Evolutionary conservation across 2,113 vertebrate genomes (phyloP).

Genomic region (Lates calcarifer): DNA sequence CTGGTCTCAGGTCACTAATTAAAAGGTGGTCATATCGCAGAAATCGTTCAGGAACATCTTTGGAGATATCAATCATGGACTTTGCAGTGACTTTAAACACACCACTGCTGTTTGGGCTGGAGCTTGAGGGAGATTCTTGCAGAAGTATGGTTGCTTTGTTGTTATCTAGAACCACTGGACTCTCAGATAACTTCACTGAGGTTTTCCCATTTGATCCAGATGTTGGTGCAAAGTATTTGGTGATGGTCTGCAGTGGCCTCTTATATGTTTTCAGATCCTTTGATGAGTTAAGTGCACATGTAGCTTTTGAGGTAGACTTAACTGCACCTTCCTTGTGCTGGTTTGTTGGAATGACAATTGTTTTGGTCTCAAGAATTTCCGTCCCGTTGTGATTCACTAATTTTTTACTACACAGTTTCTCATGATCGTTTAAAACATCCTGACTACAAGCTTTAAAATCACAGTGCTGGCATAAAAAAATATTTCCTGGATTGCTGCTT

Average conservation of each 20-base stretch:
- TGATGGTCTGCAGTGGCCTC: constrained; percentile 79
- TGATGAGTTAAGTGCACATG: constrained; percentile 80
- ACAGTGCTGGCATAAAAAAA: constrained; percentile 88
- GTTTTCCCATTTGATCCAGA: constrained; percentile 82
- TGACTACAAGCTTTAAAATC: constrained; percentile 86
- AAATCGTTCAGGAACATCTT: constrained; percentile 62
- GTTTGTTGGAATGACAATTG: constrained; percentile 64
- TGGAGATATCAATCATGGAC: constrained; percentile 87
- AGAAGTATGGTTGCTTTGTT: constrained; percentile 85
- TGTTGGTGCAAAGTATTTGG: constrained; percentile 76
- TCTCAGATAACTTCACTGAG: constrained; percentile 80
- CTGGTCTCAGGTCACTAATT: constrained; percentile 66
- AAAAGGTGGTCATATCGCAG: constrained; percentile 50
- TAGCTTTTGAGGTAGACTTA: constrained; percentile 78
- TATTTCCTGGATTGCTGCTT: constrained; percentile 73
- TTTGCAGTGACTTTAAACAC: constrained; percentile 83
- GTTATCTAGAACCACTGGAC: constrained; percentile 71
- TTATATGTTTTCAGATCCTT: constrained; percentile 85
- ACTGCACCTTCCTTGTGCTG: constrained; percentile 81
- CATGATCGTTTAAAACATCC: constrained; percentile 86
- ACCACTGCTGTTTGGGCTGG: constrained; percentile 83
- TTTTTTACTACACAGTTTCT: constrained; percentile 86
- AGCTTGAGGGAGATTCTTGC: constrained; percentile 83
- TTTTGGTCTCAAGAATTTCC: background rate
- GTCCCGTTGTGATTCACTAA: background rate